phyloP scores from a whole-genome alignment of 2,888 invertebrate species.

The Sepioteuthis lessoniana region DNA sequence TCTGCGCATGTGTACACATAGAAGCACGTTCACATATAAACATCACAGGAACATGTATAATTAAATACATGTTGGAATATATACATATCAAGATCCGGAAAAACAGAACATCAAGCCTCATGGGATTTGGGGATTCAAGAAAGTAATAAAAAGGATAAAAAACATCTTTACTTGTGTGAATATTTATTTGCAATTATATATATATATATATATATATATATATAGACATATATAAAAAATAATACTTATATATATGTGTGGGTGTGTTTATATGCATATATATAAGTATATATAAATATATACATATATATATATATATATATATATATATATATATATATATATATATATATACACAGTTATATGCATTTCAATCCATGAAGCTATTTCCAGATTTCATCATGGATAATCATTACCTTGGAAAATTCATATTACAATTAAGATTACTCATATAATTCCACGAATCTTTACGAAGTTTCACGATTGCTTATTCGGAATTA shows the following conservation, averaged over 20 bases:
- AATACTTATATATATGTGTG: too few relatives aligned
- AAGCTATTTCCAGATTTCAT: neutral
- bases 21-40: neutral
- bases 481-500: neutral
- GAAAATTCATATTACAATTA: neutral
- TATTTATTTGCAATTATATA: too few relatives aligned
- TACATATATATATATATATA: too few relatives aligned
- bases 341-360: too few relatives aligned
- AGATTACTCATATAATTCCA: neutral
- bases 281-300: too few relatives aligned
- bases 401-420: neutral
- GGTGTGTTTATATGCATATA: too few relatives aligned
- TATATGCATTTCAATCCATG: too few relatives aligned
- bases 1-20: neutral
- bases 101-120: neutral
- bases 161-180: neutral
- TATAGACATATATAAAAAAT: too few relatives aligned
- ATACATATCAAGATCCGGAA: neutral
- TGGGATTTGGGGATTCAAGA: neutral
- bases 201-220: too few relatives aligned
- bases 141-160: neutral
- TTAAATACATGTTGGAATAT: neutral
- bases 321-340: too few relatives aligned
- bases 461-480: neutral
- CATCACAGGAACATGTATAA: neutral